phyloP scores from a whole-genome alignment of 2,113 vertebrate genomes.

The Grantiella picta region DNA sequence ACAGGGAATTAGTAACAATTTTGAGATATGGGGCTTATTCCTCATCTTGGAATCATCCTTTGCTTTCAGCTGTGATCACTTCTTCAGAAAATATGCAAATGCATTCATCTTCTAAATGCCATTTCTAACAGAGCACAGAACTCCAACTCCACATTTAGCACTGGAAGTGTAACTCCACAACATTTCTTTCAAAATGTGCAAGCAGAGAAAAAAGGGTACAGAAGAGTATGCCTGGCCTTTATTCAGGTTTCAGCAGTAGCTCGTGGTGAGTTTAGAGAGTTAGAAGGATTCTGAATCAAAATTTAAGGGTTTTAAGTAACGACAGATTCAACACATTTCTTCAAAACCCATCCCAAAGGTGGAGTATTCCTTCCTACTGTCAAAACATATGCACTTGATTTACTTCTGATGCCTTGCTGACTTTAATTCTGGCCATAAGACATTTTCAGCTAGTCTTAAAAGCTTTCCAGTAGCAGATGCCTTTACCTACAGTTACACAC shows the following conservation, averaged over 20 bases:
- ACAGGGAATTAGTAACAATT: background rate
- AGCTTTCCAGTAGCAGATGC: background rate
- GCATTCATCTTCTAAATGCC: slow-evolving; percentile 35
- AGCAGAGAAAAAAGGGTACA: slow-evolving; percentile 7
- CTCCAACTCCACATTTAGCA: slow-evolving; percentile 51
- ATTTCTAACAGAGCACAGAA: slow-evolving; percentile 38
- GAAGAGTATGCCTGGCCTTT: slow-evolving; percentile 8
- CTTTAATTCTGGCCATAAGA: background rate
- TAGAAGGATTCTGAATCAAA: background rate
- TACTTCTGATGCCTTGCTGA: background rate
- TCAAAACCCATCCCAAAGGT: background rate
- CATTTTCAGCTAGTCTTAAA: background rate
- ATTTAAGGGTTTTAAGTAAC: background rate
- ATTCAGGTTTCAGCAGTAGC: background rate
- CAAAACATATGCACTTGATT: background rate
- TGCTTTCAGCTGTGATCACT: slow-evolving; percentile 12
- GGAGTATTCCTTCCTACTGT: background rate
- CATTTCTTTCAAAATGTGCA: slow-evolving; percentile 19
- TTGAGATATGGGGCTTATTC: background rate
- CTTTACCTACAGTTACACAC: background rate
- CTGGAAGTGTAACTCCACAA: slow-evolving; percentile 41
- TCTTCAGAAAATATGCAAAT: slow-evolving; percentile 59
- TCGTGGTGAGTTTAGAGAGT: background rate
- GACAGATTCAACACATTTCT: background rate
- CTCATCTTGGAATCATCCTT: background rate